A percentile compares a stretch with the other conserved stretches of the same genome.
Evolutionary conservation across 1,140 invertebrate species (phyloP).

Genomic region (Diuraphis noxia): DNA sequence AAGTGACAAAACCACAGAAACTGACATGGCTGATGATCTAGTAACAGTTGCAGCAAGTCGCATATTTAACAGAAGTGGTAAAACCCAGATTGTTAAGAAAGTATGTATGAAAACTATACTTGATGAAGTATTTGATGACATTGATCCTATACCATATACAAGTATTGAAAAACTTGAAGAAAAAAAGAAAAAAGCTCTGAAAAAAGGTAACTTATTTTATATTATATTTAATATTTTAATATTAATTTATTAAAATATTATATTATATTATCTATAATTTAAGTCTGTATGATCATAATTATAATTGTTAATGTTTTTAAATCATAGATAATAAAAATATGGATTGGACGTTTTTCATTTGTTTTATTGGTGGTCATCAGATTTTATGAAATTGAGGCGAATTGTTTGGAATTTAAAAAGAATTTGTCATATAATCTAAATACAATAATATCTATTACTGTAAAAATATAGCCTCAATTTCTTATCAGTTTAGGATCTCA

Average conservation of each 20-base stretch:
- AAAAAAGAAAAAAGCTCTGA: constrained; percentile 34
- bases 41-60: constrained; percentile 43
- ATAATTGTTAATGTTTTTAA: not conserved
- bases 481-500: no score
- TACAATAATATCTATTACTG: no score
- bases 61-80: constrained; percentile 43
- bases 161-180: constrained; percentile 26
- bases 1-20: constrained; percentile 47
- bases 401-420: no score
- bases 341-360: no score
- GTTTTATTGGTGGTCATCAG: no score
- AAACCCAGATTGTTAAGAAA: constrained; percentile 29
- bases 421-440: no score
- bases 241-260: no score
- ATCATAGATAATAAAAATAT: not conserved
- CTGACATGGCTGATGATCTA: constrained; percentile 30
- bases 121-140: constrained; percentile 38
- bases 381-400: no score
- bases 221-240: no score
- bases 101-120: constrained; percentile 38
- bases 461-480: no score
- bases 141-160: not conserved
- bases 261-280: not conserved
- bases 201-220: not conserved
- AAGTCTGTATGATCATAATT: not conserved